A percentile compares a stretch with the other conserved stretches of the same genome.
Evolutionary conservation across 1,140 invertebrate species (phyloP).

Genomic region (Achroia grisella): DNA sequence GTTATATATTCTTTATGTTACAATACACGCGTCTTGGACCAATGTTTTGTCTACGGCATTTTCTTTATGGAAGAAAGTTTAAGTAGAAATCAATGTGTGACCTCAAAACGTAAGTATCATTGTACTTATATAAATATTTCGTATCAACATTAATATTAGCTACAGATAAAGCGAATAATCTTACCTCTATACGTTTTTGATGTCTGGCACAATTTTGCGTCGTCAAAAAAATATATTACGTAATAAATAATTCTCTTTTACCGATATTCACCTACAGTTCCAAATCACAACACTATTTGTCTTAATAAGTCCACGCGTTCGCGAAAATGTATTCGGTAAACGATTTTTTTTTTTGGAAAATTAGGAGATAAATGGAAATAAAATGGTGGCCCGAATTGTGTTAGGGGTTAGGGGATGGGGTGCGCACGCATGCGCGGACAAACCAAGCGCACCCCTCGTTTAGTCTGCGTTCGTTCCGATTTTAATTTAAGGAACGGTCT

Average conservation of each 20-base stretch:
- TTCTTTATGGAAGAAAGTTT: constrained; percentile 3
- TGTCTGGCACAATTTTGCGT: constrained; percentile 28
- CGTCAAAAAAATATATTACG: constrained; percentile 45
- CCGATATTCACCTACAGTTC: too few relatives aligned
- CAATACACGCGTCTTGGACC: constrained; percentile 4
- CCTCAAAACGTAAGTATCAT: constrained; percentile 3
- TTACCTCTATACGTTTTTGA: constrained; percentile 27
- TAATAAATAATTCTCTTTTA: constrained; percentile 19
- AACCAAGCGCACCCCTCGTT: constrained; percentile 1
- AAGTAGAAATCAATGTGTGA: constrained; percentile 15
- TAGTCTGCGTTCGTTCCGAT: neutral
- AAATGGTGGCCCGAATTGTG: constrained; percentile 44
- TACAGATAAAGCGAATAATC: constrained; percentile 9
- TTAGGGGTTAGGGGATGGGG: constrained; percentile 31
- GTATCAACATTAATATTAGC: neutral
- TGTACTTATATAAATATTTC: neutral
- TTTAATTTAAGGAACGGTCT: neutral
- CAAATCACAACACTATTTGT: too few relatives aligned
- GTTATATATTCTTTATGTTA: neutral
- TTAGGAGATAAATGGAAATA: constrained; percentile 50
- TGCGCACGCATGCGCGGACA: constrained; percentile 34
- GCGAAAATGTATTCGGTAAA: neutral
- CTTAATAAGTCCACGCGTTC: too few relatives aligned
- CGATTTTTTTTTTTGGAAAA: constrained; percentile 20
- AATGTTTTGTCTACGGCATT: constrained; percentile 8